Percentiles rank a stretch among this genome's conserved stretches.
These are phyloP conservation scores for Drosophila cracens DNA, from an alignment of 2,888 invertebrate species.

Conservation along the genomic window DNA sequence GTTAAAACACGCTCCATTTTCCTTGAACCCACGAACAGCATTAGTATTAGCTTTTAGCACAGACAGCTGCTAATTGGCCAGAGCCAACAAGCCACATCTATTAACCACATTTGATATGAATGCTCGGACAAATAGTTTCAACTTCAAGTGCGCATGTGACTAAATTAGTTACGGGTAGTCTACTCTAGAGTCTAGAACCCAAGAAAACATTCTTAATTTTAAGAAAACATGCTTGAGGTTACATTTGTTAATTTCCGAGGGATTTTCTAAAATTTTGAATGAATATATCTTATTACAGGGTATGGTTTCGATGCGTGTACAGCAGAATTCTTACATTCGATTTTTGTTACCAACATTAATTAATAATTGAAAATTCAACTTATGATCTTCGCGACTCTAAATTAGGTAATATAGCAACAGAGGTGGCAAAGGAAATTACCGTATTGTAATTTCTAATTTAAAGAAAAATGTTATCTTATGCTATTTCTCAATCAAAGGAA, in stretches of 20 bases:
- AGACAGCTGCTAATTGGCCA: slow-evolving; percentile 52
- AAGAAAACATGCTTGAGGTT: no score
- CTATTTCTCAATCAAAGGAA: no score
- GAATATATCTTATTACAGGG: no score
- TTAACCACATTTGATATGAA: slow-evolving; percentile 39
- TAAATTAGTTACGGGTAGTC: slow-evolving; percentile 7
- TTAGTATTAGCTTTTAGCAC: slow-evolving; percentile 49
- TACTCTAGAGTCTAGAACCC: neutral
- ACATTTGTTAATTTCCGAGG: neutral
- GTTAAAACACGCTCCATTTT: slow-evolving; percentile 70
- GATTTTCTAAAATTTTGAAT: neutral
- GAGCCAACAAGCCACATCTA: slow-evolving; percentile 36
- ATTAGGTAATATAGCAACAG: no score
- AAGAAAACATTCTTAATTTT: no score
- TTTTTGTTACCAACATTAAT: neutral
- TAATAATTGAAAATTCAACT: neutral
- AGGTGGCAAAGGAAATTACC: no score
- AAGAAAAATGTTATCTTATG: no score
- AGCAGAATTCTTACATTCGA: neutral
- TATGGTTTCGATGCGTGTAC: neutral
- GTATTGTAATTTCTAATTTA: no score
- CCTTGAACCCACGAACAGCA: slow-evolving; percentile 64
- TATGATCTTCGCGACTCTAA: no score
- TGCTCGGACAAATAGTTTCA: slow-evolving; percentile 11
- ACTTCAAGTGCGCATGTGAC: slow-evolving; percentile 38